Evolutionary conservation across 2,797 vertebrate genomes (phyloP), one percentile per base, ranked within the genome.

Genomic region (Enteromius argenteus): DNA sequence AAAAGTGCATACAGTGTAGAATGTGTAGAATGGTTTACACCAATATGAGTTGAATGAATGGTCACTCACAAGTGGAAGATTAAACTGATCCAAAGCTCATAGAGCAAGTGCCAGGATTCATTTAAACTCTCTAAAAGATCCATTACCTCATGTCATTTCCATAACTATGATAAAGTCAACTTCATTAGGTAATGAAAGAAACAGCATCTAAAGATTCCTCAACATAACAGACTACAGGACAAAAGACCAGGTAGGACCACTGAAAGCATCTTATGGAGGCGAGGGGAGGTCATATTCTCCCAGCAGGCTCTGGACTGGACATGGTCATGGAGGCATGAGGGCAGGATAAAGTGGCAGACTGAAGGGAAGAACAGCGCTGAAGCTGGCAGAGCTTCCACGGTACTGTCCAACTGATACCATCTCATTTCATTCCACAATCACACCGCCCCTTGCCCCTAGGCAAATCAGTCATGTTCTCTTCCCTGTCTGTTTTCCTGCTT

Each of bases 161-260:
- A 80, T 32, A 69, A 72, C 67, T 32, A 69, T 46, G 68, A 66
- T 60, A 53, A 86, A 74, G 51, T 23, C 35, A 75, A 30, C 7
- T 44, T 83, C 67, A 64, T 75, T 87, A 30, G 56, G 64, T 79
- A 88, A 90, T 90, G 83, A 79, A 85, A 89, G 83, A 87, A 90
- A 88, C 85, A 87, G 51, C n/a, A n/a, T 30, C 46, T 77, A 78
- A 58, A 69, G 64, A 83, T 75, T 14, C 14, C 6, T 69, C 42
- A 46, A 67, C 62, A 83, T 73, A 83, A 66, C 81, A 68, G 72
- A 62, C 10, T 75, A 53, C 21, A 67, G 17, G 30, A 56, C 19
- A 72, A 53, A 39, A 39, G 21, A 56, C 17, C 23, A 60, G 23
- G 39, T 32, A 27, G 15, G 56, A 27, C 23, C n/a, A 60, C 27